Evolutionary conservation across 2,113 vertebrate species (phyloP), one percentile per base, ranked within the genome.

Genomic region (Gambusia affinis): DNA sequence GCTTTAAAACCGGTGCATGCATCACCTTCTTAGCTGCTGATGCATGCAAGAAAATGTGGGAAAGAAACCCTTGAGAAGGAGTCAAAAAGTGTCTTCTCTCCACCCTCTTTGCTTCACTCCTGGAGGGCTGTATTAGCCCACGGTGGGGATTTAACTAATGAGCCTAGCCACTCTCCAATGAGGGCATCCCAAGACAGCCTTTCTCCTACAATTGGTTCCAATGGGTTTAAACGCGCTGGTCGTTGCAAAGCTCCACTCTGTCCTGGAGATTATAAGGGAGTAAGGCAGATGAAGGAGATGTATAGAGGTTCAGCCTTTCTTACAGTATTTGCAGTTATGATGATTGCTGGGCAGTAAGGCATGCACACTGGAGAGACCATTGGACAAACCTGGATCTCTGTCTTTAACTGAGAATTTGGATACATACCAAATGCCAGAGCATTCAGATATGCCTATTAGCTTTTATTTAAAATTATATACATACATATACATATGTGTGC

Each of bases 201-300:
- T 92, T 94, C 94, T 93, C 91, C 94, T 91, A 90, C 93, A 95
- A 95, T 95, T 95, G 94, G 94, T 94, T 95, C 94, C 94, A 94
- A 93, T 88, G 94, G 94, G 93, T 94, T 94, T 94, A 94, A 93
- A 92, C 69, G 88, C 87, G 81, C 89, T 79, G 84, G 91, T 94
- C 86, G 87, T 89, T 87, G 85, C 83, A 87, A 80, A 91, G 85
- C 91, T 92, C 72, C 84, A 86, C 89, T 90, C 90, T 92, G 94
- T 93, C 90, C 88, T 81, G 75, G 75, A 92, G 91, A 94, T 94
- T 94, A 93, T 81, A 91, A 92, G 84, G 91, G 88, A 92, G 93
- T 92, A 91, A 94, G 93, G 90, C 89, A 91, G 91, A 93, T 85
- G 85, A 88, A 90, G 62, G 89, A 91, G 90, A 91, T 87, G 84